Base-by-base conservation (phyloP, 2,888 invertebrate species). In the Amphiduros pacificus region DNA sequence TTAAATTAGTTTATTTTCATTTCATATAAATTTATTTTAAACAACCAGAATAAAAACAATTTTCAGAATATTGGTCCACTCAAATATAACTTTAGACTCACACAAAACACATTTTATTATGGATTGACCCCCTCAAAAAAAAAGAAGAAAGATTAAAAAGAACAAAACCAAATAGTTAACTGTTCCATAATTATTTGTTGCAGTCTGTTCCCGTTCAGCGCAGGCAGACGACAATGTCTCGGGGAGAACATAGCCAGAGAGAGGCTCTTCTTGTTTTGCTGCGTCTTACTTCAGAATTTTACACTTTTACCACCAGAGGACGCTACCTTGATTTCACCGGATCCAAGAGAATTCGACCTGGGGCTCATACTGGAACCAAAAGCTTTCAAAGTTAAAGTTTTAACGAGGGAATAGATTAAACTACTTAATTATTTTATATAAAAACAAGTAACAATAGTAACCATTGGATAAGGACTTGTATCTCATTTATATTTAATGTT, bases 171-270 rank as follows among this genome's bases (percentile, higher is more conserved):
- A n/a, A n/a, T n/a, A n/a, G n/a, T n/a, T n/a, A n/a, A n/a, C n/a
- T n/a, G n/a, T n/a, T n/a, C n/a, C n/a, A n/a, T n/a, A n/a, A n/a
- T n/a, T n/a, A n/a, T n/a, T n/a, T n/a, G n/a, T n/a, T n/a, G n/a
- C 59, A 66, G 74, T 50, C 53, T 78, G 31, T 61, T 78, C 63
- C 70, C 71, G 2, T 78, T 78, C 66, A 75, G 78, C 28, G 77
- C 73, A 24, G 79, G 79, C 0, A 58, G 75, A 51, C 65, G 79
- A 6, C 75, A 76, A 26, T 79, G 79, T 63, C 60, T 77, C 4
- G 79, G 78, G 22, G 78, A 78, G 61, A 61, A 70, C 0, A 63
- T 78, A 32, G 77, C 77, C n/a, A 73, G 73, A 44, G 77, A 77
- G 60, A 64, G 77, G 32, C 70, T 79, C 20, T 78, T 77, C 63